Percentiles rank a stretch among this genome's conserved stretches.
Conservation (phyloP, 2,888 invertebrate species). For the Phortica magna region DNA sequence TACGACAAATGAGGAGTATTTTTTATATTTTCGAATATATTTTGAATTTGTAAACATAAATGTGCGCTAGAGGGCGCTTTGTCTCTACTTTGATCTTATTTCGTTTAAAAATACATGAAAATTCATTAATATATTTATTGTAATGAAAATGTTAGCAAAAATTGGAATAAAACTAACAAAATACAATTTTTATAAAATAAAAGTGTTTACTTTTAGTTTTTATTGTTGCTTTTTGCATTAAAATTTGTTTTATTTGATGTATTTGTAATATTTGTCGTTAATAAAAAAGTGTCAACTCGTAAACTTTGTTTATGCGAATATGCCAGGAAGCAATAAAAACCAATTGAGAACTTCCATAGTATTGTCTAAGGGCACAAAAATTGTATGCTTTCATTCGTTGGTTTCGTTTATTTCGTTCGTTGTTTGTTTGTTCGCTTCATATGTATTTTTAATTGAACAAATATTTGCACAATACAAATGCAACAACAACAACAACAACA, state of each 20-base stretch:
- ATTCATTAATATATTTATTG: too few relatives aligned
- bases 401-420: neutral
- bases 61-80: too few relatives aligned
- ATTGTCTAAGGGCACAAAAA: neutral
- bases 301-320: constrained; percentile 61
- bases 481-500: constrained; percentile 8
- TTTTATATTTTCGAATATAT: too few relatives aligned
- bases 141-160: too few relatives aligned
- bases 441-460: constrained; percentile 13
- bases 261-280: constrained; percentile 26
- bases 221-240: constrained; percentile 29
- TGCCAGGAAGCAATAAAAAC: neutral
- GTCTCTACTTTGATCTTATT: too few relatives aligned
- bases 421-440: neutral
- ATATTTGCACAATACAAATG: constrained; percentile 25
- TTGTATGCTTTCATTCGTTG: neutral
- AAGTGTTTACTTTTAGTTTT: neutral
- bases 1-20: too few relatives aligned
- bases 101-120: too few relatives aligned
- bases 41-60: too few relatives aligned
- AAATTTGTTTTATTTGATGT: constrained; percentile 38
- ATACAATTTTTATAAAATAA: too few relatives aligned
- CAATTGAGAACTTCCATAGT: neutral
- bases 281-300: neutral
- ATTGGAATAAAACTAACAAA: too few relatives aligned